A percentile compares a stretch with the other conserved stretches of the same genome.
phyloP scores from a whole-genome alignment of 35 echinoderm and acorn worm genomes.

The Ptychodera flava region DNA sequence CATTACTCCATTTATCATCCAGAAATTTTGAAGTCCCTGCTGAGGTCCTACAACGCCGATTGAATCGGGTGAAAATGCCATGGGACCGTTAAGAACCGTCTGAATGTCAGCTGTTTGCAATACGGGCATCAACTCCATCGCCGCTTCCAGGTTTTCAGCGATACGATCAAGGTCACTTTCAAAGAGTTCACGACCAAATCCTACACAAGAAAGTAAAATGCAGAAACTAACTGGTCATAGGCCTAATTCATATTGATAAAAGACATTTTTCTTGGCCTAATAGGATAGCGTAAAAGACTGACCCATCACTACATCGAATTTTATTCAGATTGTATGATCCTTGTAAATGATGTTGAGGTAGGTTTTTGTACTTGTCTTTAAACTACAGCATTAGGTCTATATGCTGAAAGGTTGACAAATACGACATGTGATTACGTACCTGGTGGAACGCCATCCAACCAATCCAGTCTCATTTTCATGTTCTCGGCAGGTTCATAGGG shows the following conservation, averaged over 20 bases:
- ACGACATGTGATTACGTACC: conserved; percentile 39
- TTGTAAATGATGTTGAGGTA: too few relatives aligned
- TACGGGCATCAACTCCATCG: conserved; percentile 75
- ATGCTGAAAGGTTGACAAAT: too few relatives aligned
- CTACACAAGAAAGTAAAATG: conserved; percentile 13
- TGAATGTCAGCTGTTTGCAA: conserved; percentile 77
- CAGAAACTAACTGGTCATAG: too few relatives aligned
- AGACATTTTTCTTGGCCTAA: too few relatives aligned
- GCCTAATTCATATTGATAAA: too few relatives aligned
- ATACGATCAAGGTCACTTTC: conserved; percentile 94
- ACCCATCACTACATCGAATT: too few relatives aligned
- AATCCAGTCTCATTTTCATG: conserved; percentile 80
- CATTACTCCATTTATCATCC: conserved; percentile 58
- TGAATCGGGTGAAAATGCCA: conserved; percentile 79
- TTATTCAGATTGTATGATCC: too few relatives aligned
- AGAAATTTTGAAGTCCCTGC: conserved; percentile 72
- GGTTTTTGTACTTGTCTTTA: too few relatives aligned
- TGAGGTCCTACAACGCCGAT: conserved; percentile 59
- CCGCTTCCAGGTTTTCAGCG: conserved; percentile 64
- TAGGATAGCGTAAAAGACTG: too few relatives aligned
- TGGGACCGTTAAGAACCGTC: conserved; percentile 84
- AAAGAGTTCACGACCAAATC: conserved; percentile 94
- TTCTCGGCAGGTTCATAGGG: conserved; percentile 79
- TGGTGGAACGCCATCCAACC: conserved; percentile 82
- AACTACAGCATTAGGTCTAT: too few relatives aligned